These are phyloP conservation scores for Sturnira hondurensis DNA, from an alignment of 2,113 vertebrate species.

Conservation along the genomic window DNA sequence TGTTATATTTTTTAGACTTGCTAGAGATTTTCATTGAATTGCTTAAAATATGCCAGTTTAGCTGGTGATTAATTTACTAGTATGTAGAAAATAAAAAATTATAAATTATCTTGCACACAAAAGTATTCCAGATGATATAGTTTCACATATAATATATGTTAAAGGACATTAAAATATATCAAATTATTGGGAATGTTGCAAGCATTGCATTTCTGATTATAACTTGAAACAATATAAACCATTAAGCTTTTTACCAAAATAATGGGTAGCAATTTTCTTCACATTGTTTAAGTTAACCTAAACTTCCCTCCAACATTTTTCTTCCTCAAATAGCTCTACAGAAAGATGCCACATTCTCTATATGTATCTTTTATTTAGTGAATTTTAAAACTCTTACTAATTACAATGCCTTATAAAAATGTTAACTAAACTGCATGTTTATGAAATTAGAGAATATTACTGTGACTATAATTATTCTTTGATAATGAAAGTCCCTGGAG, in stretches of 20 bases:
- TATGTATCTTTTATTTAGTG: constrained; percentile 31
- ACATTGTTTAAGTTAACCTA: constrained; percentile 51
- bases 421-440: constrained; percentile 36
- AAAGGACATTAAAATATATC: not conserved
- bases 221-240: not conserved
- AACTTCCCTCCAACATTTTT: constrained; percentile 49
- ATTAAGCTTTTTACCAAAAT: constrained; percentile 11
- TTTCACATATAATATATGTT: not conserved
- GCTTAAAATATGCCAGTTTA: not conserved
- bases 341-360: constrained; percentile 26
- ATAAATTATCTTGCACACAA: not conserved
- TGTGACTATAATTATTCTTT: constrained; percentile 33
- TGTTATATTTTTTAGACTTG: not conserved
- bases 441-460: constrained; percentile 50
- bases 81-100: not conserved
- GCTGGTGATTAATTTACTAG: not conserved
- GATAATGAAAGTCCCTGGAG: constrained; percentile 7
- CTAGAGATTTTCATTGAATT: not conserved
- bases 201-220: not conserved
- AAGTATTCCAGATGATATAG: not conserved
- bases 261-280: constrained; percentile 32
- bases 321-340: constrained; percentile 63
- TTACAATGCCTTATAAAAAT: constrained; percentile 46
- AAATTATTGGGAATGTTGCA: not conserved
- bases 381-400: constrained; percentile 51